Conservation (phyloP, 2,797 vertebrate genomes). For the Manis pentadactyla region DNA sequence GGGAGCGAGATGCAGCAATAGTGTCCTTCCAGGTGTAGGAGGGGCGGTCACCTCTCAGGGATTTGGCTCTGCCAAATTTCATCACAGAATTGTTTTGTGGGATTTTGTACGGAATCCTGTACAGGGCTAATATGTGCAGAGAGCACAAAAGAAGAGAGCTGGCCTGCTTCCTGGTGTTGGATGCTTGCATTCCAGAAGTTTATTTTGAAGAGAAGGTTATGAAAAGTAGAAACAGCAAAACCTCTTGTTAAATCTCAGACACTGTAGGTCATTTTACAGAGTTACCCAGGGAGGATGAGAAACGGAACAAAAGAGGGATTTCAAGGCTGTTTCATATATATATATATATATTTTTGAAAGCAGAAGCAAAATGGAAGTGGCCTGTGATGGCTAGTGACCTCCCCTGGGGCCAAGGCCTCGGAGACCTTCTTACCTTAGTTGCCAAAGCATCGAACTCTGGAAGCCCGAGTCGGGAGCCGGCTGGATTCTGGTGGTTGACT, state of each 20-base stretch:
- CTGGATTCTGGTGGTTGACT: background rate
- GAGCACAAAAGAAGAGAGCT: background rate
- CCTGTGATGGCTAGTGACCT: background rate
- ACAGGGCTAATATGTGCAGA: background rate
- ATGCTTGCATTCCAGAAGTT: background rate
- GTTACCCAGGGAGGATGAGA: background rate
- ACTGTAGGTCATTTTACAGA: background rate
- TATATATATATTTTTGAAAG: background rate
- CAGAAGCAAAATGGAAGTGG: constrained; percentile 46
- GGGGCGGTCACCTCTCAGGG: background rate
- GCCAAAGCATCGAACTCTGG: background rate
- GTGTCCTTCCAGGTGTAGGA: background rate
- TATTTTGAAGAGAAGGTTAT: background rate
- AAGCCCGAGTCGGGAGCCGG: background rate
- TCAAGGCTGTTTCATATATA: background rate
- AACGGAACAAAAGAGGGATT: constrained; percentile 41
- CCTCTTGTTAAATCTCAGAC: background rate
- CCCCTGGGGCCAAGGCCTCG: background rate
- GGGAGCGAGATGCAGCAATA: fast-evolving
- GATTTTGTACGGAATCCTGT: background rate
- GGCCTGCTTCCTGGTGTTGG: background rate
- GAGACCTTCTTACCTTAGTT: background rate
- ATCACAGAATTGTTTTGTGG: background rate
- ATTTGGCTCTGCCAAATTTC: background rate
- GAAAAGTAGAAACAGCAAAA: background rate